phyloP scores from a whole-genome alignment of 2,888 invertebrate genomes.

The Cecidostiba fungosa region DNA sequence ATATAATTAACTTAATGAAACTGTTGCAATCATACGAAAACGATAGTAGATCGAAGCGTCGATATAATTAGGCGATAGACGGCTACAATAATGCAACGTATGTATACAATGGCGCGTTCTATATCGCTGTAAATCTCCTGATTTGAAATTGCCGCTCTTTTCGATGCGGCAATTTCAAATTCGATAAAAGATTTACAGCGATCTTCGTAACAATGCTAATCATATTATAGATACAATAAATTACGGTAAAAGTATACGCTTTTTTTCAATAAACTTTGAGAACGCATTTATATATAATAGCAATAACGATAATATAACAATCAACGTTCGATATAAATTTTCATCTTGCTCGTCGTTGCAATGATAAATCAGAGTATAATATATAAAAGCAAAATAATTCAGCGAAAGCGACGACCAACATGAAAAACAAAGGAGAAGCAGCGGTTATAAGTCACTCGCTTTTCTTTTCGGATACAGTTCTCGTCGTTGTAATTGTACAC shows the following conservation, averaged over 20 bases:
- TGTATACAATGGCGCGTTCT: slow-evolving; percentile 17
- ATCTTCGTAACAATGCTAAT: neutral
- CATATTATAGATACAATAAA: neutral
- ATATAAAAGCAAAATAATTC: neutral
- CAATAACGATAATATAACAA: slow-evolving; percentile 11
- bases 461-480: neutral
- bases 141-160: neutral
- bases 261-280: slow-evolving; percentile 28
- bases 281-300: neutral
- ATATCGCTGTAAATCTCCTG: neutral
- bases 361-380: neutral
- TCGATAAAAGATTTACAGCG: neutral
- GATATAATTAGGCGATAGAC: slow-evolving; percentile 14
- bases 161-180: neutral
- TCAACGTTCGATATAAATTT: slow-evolving; percentile 19
- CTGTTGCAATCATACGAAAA: slow-evolving; percentile 19
- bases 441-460: neutral
- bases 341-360: neutral
- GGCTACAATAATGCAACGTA: neutral
- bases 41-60: slow-evolving; percentile 18
- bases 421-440: neutral
- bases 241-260: neutral
- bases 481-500: neutral
- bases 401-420: neutral
- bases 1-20: slow-evolving; percentile 28